A percentile compares a stretch with the other conserved stretches of the same genome.
phyloP scores from a whole-genome alignment of 2,888 invertebrate species.

The Ornithoptera alexandrae region DNA sequence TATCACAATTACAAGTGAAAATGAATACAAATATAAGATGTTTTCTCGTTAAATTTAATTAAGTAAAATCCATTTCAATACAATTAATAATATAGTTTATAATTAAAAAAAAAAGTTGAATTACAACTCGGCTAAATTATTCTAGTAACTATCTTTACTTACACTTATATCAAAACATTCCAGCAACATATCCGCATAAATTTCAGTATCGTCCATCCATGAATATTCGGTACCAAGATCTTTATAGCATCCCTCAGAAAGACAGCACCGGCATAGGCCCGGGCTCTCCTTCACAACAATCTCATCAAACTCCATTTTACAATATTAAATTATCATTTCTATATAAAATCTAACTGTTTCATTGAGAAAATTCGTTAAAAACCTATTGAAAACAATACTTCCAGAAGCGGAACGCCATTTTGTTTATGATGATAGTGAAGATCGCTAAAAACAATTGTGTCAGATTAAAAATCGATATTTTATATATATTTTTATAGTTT shows the following conservation, averaged over 20 bases:
- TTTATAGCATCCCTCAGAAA: conserved; percentile 74
- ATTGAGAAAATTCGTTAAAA: not conserved
- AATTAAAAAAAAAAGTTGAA: no score
- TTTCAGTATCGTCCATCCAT: conserved; percentile 73
- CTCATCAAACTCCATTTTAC: conserved; percentile 67
- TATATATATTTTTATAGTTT: not conserved
- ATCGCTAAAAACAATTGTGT: not conserved
- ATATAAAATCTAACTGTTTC: conserved; percentile 28
- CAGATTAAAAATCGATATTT: conserved; percentile 9
- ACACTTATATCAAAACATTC: conserved; percentile 76
- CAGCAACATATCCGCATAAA: conserved; percentile 73
- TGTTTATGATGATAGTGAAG: conserved; percentile 28
- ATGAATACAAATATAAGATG: no score
- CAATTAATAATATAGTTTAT: no score
- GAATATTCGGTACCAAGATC: conserved; percentile 65
- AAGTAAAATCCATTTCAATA: no score
- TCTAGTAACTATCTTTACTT: conserved; percentile 40
- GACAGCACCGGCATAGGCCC: conserved; percentile 73
- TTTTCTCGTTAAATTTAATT: no score
- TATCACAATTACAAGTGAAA: no score
- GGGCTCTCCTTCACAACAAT: conserved; percentile 71
- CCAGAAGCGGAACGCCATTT: conserved; percentile 35
- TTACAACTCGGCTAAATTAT: no score
- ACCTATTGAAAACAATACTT: not conserved
- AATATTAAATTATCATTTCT: conserved; percentile 34